phyloP scores from a whole-genome alignment of 2,888 invertebrate species.

The Antheraea yamamai region DNA sequence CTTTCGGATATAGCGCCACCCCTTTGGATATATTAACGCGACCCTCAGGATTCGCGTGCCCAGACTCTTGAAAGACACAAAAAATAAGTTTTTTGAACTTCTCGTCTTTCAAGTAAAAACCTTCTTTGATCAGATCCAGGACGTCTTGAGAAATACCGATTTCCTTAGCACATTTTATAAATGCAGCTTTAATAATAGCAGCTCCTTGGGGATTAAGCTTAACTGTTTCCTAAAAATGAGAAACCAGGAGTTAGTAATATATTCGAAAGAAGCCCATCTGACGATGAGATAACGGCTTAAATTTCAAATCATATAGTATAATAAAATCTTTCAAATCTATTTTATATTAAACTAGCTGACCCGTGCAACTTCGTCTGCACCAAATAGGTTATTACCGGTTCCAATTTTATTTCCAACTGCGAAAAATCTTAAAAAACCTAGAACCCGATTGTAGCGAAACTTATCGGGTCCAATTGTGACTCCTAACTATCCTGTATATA shows the following conservation, averaged over 20 bases:
- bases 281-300: not conserved
- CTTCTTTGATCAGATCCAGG: not conserved
- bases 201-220: conserved; percentile 18
- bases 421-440: too few relatives aligned
- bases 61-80: conserved; percentile 1
- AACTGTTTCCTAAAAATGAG: not conserved
- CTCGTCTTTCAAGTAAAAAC: not conserved
- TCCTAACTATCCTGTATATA: too few relatives aligned
- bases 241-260: not conserved
- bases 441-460: too few relatives aligned
- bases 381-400: not conserved
- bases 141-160: not conserved
- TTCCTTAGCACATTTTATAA: not conserved
- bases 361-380: not conserved
- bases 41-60: not conserved
- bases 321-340: not conserved
- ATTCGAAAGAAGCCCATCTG: not conserved
- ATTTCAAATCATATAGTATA: not conserved
- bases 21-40: not conserved
- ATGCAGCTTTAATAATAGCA: not conserved
- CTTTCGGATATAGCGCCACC: not conserved
- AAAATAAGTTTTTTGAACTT: not conserved
- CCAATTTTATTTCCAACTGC: not conserved
- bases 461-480: too few relatives aligned
- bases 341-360: not conserved